Percentiles rank a stretch among this genome's conserved stretches.
phyloP scores from a whole-genome alignment of 2,797 vertebrate genomes.

The Lagocephalus sceleratus region DNA sequence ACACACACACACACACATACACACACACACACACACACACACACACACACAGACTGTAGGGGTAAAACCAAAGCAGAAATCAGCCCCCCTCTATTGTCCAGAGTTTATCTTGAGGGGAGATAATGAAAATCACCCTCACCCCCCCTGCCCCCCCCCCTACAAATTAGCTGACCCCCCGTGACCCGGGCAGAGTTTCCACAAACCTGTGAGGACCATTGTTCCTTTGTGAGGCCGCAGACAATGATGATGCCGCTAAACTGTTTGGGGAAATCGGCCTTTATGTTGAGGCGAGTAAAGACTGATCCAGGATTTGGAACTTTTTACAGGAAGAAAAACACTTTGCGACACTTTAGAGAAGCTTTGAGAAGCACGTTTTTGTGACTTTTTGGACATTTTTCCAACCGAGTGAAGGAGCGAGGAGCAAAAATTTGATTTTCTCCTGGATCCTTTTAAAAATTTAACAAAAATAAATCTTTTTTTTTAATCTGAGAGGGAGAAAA shows the following conservation, averaged over 20 bases:
- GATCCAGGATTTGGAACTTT: not conserved
- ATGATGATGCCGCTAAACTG: slow-evolving; percentile 51
- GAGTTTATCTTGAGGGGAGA: slow-evolving; percentile 73
- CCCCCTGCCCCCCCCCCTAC: slow-evolving; percentile 23
- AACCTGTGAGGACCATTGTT: slow-evolving; percentile 58
- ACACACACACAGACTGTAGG: not conserved
- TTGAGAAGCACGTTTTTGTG: too few relatives aligned
- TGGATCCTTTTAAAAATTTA: too few relatives aligned
- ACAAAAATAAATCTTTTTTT: too few relatives aligned
- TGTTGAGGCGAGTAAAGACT: slow-evolving; percentile 45
- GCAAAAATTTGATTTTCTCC: too few relatives aligned
- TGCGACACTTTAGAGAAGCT: not conserved
- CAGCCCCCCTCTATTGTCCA: slow-evolving; percentile 38
- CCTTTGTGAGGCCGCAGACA: slow-evolving; percentile 53
- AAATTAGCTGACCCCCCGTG: slow-evolving; percentile 51
- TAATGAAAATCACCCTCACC: slow-evolving; percentile 65
- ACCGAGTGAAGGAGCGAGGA: too few relatives aligned
- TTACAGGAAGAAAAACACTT: not conserved
- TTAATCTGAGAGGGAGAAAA: too few relatives aligned
- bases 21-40: too few relatives aligned
- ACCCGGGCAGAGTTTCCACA: slow-evolving; percentile 52
- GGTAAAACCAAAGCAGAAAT: not conserved
- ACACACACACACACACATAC: too few relatives aligned
- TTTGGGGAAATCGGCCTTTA: slow-evolving; percentile 50
- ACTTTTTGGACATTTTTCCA: too few relatives aligned